Evolutionary conservation across 1,140 invertebrate genomes (phyloP).

Genomic region (Temnothorax longispinosus): DNA sequence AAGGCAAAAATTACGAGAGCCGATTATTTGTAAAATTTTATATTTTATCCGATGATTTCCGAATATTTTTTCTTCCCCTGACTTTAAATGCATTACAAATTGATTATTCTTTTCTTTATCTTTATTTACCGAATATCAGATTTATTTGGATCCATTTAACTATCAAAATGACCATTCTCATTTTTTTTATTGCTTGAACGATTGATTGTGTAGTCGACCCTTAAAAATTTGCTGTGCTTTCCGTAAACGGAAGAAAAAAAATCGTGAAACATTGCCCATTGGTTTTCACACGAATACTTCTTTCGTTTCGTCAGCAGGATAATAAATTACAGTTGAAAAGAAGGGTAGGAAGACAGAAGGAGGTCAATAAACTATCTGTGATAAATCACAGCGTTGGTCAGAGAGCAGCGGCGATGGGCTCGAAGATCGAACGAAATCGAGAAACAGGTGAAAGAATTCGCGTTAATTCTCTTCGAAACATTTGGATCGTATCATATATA

Average conservation of each 20-base stretch:
- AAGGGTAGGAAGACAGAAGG: conserved; percentile 36
- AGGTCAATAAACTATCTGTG: conserved; percentile 51
- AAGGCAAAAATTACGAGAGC: not conserved
- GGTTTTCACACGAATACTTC: not conserved
- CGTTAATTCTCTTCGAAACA: not conserved
- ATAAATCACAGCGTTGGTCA: conserved; percentile 59
- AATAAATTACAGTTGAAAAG: conserved; percentile 67
- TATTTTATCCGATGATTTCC: not conserved
- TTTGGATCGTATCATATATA: not conserved
- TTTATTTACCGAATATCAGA: not conserved
- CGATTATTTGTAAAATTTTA: not conserved
- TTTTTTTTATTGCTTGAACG: not conserved
- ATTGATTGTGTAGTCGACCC: not conserved
- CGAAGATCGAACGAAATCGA: not conserved
- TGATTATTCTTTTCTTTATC: not conserved
- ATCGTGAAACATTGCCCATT: conserved; percentile 16
- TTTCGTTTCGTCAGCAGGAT: conserved; percentile 32
- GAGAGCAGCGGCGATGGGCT: conserved; percentile 3
- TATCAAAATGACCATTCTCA: not conserved
- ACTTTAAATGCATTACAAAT: not conserved
- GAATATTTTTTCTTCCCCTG: not conserved
- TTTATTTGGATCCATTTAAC: not conserved
- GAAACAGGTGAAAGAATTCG: not conserved
- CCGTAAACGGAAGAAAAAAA: not conserved
- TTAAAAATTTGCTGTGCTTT: not conserved